Evolutionary conservation across 2,888 invertebrate species (phyloP).

Genomic region (Julus scandinavius): DNA sequence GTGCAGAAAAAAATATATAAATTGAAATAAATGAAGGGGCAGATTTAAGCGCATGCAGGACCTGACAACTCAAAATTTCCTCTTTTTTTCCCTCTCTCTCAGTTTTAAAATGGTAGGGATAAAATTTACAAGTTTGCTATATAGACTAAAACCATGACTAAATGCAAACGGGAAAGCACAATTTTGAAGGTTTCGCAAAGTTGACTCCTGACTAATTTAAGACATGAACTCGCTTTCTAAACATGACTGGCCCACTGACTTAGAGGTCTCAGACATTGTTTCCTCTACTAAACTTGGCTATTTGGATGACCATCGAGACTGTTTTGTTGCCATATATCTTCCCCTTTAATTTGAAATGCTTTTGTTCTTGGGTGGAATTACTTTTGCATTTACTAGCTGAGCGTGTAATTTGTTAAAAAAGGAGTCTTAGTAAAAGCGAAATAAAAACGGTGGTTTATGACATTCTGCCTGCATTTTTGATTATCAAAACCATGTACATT

Average conservation of each 20-base stretch:
- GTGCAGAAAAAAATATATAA: neutral
- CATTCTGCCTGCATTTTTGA: too few relatives aligned
- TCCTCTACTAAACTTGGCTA: neutral
- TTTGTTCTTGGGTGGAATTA: neutral
- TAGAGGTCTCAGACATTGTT: conserved; percentile 3
- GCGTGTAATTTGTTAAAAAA: conserved; percentile 26
- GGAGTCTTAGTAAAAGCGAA: conserved; percentile 15
- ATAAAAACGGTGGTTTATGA: conserved; percentile 45
- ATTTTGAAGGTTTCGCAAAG: neutral
- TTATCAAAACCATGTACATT: neutral
- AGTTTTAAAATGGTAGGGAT: neutral
- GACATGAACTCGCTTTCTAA: neutral
- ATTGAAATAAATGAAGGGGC: conserved; percentile 40
- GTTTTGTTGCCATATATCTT: neutral
- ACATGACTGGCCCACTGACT: neutral
- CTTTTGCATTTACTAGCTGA: neutral
- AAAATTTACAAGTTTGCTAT: neutral
- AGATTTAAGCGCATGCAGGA: neutral
- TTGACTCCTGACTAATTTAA: neutral
- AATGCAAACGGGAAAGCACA: neutral
- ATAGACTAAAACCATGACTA: neutral
- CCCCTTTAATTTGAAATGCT: conserved; percentile 9
- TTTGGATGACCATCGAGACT: neutral
- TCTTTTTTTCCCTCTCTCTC: neutral
- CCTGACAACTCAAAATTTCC: neutral